Conservation (phyloP, 35 echinoderm and acorn worm species). For the Amphiura filiformis region DNA sequence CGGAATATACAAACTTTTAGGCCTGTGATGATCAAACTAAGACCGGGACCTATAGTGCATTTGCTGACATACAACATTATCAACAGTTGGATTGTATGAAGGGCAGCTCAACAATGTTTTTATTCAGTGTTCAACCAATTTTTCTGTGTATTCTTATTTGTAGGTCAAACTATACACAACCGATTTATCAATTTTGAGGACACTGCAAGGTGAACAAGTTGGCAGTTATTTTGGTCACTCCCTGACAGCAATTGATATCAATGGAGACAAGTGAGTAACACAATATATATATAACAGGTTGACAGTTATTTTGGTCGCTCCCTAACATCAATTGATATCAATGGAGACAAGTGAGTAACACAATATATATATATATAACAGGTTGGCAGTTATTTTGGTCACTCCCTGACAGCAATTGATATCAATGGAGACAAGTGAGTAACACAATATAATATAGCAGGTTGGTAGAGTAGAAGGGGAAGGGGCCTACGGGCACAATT, state of each 20-base stretch:
- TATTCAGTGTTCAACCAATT: not conserved
- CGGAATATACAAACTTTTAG: not conserved
- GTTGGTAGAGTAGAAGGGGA: too few relatives aligned
- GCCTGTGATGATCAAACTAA: not conserved
- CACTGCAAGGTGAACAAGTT: not conserved
- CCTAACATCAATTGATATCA: not conserved
- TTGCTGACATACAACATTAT: not conserved
- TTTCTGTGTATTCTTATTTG: not conserved
- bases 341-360: slow-evolving; percentile 36
- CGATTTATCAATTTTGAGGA: not conserved
- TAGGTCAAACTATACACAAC: not conserved
- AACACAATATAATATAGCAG: too few relatives aligned
- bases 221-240: not conserved
- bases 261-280: slow-evolving; percentile 36
- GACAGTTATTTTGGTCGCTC: not conserved
- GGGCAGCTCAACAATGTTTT: not conserved
- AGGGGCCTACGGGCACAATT: too few relatives aligned
- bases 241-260: not conserved
- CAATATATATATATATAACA: too few relatives aligned
- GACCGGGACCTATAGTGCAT: not conserved
- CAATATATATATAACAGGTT: too few relatives aligned
- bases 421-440: slow-evolving; percentile 44
- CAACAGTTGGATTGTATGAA: not conserved
- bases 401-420: slow-evolving; percentile 36
- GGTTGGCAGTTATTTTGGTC: slow-evolving; percentile 31